Evolutionary conservation across 1,140 invertebrate genomes (phyloP), one percentile per base, ranked within the genome.

Genomic region (Macrobrachium rosenbergii): DNA sequence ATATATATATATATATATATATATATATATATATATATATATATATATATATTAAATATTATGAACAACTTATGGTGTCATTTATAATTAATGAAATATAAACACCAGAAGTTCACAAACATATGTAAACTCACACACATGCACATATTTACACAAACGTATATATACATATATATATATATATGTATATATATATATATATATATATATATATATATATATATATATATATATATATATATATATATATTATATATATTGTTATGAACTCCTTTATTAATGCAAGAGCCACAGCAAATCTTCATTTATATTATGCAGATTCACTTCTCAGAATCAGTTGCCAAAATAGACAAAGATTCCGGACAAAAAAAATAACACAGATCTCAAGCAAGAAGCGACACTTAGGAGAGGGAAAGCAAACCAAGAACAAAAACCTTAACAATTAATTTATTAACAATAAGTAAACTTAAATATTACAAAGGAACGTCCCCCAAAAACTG

Each of bases 11-110:
- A 72, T 23, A 72, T 72, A 72, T 72, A 72, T 72, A 72, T 72
- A 72, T 72, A 72, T 72, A 72, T 72, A 72, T 72, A 72, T 72
- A 72, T 72, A 72, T 72, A 72, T 72, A 72, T 72, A 72, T 72
- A 72, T 72, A 72, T 72, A 72, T 72, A 72, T 72, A 72, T 72
- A 72, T 72, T 5, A 72, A 72, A n/a, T 64, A 64, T 64, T 64
- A 64, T 6, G 63, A 64, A 3, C 12, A 64, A 3, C 63, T 23
- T 6, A 23, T 64, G 63, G 3, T 64, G 14, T 6, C 5, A 19
- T 23, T 64, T 5, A n/a, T 64, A 73, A 73, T n/a, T 14, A 16
- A 73, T 3, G 21, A 73, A n/a, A 11, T 16, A n/a, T 37, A 16
- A 23, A 73, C 14, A 73, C 3, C 69, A 73, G 3, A 73, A 5